phyloP scores from a whole-genome alignment of 2,113 vertebrate genomes.

The Taxidea taxus region DNA sequence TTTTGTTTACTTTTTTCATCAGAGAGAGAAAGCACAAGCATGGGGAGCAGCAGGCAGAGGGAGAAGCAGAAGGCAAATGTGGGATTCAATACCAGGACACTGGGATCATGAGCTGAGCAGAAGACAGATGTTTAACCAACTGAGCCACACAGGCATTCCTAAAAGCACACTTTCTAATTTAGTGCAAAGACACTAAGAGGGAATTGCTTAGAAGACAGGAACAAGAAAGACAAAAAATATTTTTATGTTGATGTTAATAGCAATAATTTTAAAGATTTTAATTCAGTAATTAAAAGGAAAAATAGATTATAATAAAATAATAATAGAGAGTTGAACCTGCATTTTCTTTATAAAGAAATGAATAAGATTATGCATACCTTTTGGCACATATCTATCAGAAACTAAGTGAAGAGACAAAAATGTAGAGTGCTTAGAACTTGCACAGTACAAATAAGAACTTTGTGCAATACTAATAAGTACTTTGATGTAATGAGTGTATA shows the following conservation, averaged over 20 bases:
- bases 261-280: not conserved
- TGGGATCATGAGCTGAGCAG: not conserved
- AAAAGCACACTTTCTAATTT: not conserved
- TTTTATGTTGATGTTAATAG: not conserved
- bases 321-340: not conserved
- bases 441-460: not conserved
- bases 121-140: not conserved
- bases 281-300: not conserved
- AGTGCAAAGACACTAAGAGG: not conserved
- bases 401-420: not conserved
- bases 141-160: not conserved
- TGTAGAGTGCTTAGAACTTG: not conserved
- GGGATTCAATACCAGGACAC: not conserved
- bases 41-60: not conserved
- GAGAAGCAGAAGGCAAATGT: not conserved
- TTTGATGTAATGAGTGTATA: not conserved
- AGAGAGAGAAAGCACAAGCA: not conserved
- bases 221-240: not conserved
- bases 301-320: not conserved
- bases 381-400: not conserved
- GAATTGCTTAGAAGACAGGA: not conserved
- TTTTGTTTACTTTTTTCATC: not conserved
- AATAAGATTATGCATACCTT: not conserved
- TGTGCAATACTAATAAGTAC: not conserved
- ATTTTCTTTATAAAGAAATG: not conserved